Conservation (phyloP, 1,140 invertebrate genomes). For the Penaeus chinensis region DNA sequence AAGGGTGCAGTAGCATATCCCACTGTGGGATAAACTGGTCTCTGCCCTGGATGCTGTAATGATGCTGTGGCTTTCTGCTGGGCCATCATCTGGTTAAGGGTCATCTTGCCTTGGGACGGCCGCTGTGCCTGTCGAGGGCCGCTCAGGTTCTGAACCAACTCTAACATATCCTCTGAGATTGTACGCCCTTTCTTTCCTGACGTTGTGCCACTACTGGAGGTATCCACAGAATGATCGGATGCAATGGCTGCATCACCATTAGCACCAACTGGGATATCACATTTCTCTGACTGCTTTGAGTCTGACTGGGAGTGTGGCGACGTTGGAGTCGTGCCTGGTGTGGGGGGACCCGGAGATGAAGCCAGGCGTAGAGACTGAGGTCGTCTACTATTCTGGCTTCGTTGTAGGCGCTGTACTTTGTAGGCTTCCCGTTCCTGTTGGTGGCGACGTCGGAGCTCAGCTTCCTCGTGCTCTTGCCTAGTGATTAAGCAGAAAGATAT, state of each 20-base stretch:
- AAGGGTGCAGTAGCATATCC: constrained; percentile 39
- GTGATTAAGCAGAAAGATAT: background rate
- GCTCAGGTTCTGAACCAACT: constrained; percentile 53
- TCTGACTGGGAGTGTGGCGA: constrained; percentile 38
- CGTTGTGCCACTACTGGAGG: background rate
- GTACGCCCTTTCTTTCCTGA: constrained; percentile 49
- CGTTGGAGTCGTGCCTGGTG: constrained; percentile 30
- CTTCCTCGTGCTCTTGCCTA: constrained; percentile 52
- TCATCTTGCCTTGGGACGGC: constrained; percentile 44
- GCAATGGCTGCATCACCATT: background rate
- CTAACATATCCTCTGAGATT: constrained; percentile 54
- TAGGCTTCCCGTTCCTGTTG: constrained; percentile 50
- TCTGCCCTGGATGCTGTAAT: constrained; percentile 34
- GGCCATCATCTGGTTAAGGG: constrained; percentile 56
- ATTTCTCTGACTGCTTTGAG: background rate
- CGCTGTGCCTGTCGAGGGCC: constrained; percentile 18
- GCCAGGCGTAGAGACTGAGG: constrained; percentile 37
- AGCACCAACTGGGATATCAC: background rate
- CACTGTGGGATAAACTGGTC: constrained; percentile 37
- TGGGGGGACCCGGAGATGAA: constrained; percentile 43
- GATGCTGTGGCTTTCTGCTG: constrained; percentile 35
- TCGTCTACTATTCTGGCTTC: constrained; percentile 34
- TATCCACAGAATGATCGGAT: constrained; percentile 32
- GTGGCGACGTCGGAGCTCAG: constrained; percentile 44
- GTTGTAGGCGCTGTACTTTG: constrained; percentile 37